Percentiles rank a stretch among this genome's conserved stretches.
phyloP scores from a whole-genome alignment of 2,113 vertebrate genomes.

The Lophotis ruficrista region DNA sequence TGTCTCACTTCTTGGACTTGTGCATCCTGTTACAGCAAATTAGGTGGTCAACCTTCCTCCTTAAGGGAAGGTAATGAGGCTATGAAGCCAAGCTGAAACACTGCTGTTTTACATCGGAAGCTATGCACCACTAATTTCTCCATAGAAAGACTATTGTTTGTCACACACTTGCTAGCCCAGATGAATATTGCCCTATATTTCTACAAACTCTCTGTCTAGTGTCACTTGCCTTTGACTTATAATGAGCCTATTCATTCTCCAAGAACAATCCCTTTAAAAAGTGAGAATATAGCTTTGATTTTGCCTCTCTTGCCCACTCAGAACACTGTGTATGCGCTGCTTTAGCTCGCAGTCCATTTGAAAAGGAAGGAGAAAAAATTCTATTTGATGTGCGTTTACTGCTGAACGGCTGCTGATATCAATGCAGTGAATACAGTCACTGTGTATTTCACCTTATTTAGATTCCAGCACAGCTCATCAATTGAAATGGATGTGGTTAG shows the following conservation, averaged over 20 bases:
- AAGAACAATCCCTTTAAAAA: not conserved
- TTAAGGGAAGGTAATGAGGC: rapidly evolving
- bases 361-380: not conserved
- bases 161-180: not conserved
- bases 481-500: not conserved
- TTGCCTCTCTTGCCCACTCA: not conserved
- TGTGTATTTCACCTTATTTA: not conserved
- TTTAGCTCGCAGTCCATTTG: not conserved
- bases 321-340: not conserved
- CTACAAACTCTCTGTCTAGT: not conserved
- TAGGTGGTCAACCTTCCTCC: not conserved
- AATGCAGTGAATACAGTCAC: not conserved
- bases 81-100: not conserved
- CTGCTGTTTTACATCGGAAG: not conserved
- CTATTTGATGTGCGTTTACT: not conserved
- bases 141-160: not conserved
- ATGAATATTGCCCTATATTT: not conserved
- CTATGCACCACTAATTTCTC: not conserved
- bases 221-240: not conserved
- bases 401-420: not conserved
- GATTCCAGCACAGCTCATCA: not conserved
- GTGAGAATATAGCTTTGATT: not conserved
- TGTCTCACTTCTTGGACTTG: not conserved
- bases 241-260: not conserved
- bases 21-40: rapidly evolving